Evolutionary conservation across 1,140 invertebrate genomes (phyloP).

Genomic region (Saccostrea echinata): DNA sequence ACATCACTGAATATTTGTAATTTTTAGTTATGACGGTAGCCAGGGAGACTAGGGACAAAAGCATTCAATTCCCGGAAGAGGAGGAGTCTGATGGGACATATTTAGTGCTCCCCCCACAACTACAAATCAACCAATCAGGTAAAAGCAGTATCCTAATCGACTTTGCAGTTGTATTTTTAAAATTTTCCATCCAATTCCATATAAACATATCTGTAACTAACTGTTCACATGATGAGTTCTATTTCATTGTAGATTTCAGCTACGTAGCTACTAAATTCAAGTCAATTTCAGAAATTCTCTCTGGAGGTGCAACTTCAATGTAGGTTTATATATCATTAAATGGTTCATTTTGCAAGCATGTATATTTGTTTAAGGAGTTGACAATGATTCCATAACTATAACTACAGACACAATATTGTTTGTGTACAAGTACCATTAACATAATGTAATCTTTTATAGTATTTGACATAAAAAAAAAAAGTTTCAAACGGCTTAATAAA

Average conservation of each 20-base stretch:
- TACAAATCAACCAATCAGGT: neutral
- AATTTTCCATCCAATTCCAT: too few species aligned
- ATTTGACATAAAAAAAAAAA: too few species aligned
- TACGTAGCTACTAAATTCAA: conserved; percentile 11
- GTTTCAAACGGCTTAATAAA: too few species aligned
- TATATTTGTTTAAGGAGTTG: too few species aligned
- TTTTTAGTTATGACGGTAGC: neutral
- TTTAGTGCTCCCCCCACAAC: neutral
- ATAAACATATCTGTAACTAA: too few species aligned
- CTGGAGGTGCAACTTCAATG: neutral
- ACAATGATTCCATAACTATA: too few species aligned
- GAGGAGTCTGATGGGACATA: neutral
- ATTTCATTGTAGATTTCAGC: neutral
- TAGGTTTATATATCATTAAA: neutral
- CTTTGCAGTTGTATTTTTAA: too few species aligned
- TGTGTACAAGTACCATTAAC: too few species aligned
- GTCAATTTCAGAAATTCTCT: conserved; percentile 6
- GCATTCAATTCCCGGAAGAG: neutral
- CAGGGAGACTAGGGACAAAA: neutral
- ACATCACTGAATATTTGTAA: neutral
- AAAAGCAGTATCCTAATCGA: too few species aligned
- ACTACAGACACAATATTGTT: too few species aligned
- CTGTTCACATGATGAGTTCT: neutral
- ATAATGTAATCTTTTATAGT: too few species aligned
- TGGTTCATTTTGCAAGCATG: too few species aligned